Base-by-base conservation (phyloP, 1,140 invertebrate species). In the Ips nitidus region DNA sequence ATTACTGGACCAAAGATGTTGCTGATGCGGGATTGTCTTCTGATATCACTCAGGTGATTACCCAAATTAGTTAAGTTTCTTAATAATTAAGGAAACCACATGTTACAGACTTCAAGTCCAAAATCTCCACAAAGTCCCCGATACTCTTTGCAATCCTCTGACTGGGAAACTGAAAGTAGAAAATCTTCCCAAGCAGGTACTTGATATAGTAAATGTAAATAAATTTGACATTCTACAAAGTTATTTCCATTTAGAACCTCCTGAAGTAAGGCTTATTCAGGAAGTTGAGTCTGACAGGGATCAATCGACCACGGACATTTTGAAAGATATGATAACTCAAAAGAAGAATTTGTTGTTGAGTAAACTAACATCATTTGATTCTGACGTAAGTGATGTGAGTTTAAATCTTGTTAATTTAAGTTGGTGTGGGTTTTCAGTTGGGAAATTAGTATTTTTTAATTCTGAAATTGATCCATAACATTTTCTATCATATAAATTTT, bases 1-100 rank as follows among this genome's bases (percentile, higher is more conserved):
- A 99, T 82, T 99, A 94, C 80, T 99, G 96, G 95, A 92, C 91
- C 58, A 93, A 94, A 79, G 95, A 98, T 77, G 78, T 91, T 1
- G 83, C 83, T 7, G 88, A 93, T 52, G 68, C 72, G 7, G 72
- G 69, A 22, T 68, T 60, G 41, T 70, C 69, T 38, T 41, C 74
- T 39, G 77, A 79, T 70, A 70, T 79, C n/a, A 79, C 78, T 41
- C 75, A 77, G 64, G 74, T 77, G 62, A 62, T 40, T 8, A 42
- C 38, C 0, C 6, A 59, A 22, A 41, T 59, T 6, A 8, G 37
- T 41, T 41, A 59, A 42, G 7, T 41, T 59, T 8, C 8, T 40
- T 5, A 40, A 59, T 5, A 42, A 59, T 41, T 56, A n/a, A 5
- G 45, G 45, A 47, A 47, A 47, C n/a, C 5, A 47, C 5, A 47